These are phyloP conservation scores for Coregonus clupeaformis DNA, from an alignment of 2,113 vertebrate species.

Conservation along the genomic window DNA sequence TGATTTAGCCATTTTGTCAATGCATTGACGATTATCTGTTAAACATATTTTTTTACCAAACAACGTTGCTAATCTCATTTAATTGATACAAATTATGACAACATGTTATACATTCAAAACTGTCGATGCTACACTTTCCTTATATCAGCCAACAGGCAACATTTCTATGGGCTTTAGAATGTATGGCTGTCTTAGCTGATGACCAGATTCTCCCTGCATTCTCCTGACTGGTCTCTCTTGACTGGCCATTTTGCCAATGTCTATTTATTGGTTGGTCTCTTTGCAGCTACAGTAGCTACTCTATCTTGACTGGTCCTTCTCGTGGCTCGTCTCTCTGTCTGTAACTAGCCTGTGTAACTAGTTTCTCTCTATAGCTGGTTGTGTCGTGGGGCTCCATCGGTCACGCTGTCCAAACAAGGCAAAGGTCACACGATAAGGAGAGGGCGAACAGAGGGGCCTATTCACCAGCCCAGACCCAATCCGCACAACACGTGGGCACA, in stretches of 20 bases:
- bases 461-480: slow-evolving; percentile 49
- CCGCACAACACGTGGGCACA: slow-evolving; percentile 55
- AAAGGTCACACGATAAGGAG: slow-evolving; percentile 73
- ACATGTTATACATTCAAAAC: too few relatives aligned
- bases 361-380: slow-evolving; percentile 4
- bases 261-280: neutral
- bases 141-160: too few relatives aligned
- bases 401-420: slow-evolving; percentile 74
- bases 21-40: too few relatives aligned
- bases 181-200: too few relatives aligned
- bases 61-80: too few relatives aligned
- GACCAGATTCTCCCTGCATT: too few relatives aligned
- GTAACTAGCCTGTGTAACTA: neutral
- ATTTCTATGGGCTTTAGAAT: too few relatives aligned
- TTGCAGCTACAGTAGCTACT: neutral
- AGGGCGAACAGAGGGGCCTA: slow-evolving; percentile 59
- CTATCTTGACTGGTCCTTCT: neutral
- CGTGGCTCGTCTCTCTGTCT: neutral
- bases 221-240: too few relatives aligned
- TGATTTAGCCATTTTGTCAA: too few relatives aligned
- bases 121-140: too few relatives aligned
- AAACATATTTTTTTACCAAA: too few relatives aligned
- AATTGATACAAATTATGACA: too few relatives aligned
- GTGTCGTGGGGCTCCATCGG: slow-evolving; percentile 41
- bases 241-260: neutral